Base-by-base conservation (phyloP, 2,888 invertebrate species). In the Arge pagana region DNA sequence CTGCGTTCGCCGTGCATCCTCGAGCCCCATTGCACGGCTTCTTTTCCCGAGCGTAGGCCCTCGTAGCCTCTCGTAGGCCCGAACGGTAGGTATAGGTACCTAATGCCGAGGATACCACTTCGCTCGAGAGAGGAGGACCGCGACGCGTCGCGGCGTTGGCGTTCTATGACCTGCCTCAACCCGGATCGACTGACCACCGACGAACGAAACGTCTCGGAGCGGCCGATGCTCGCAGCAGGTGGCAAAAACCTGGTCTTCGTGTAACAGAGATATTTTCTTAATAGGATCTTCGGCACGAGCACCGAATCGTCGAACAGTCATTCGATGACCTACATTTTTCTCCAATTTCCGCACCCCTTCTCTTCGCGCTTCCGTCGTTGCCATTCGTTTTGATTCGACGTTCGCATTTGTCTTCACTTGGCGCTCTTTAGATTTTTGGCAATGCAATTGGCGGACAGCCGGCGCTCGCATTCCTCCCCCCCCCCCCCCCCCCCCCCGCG, bases 401-500 rank as follows among this genome's bases (percentile, higher is more conserved):
- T n/a, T n/a, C n/a, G n/a, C n/a, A n/a, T n/a, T n/a, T n/a, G n/a
- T n/a, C n/a, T n/a, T n/a, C n/a, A n/a, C n/a, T n/a, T n/a, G n/a
- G n/a, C n/a, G n/a, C n/a, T 8, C 21, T 16, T 36, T 35, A 19
- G 11, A 16, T 23, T 13, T 23, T 15, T 8, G 24, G 19, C 24
- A 11, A 31, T n/a, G 30, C 43, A 30, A 10, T 21, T 31, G 11
- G 13, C 16, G 13, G 43, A n/a, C 8, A 19, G 19, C 21, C n/a
- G 10, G 13, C 13, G n/a, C 10, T 8, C 16, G 11, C 19, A 7
- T 19, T 28, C n/a, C 43, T 42, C 31, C 41, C 48, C 39, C 31
- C 42, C n/a, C 51, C 45, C n/a, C 39, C 50, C 15, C n/a, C 16
- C 15, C 42, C 45, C 26, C 24, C 42, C 28, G 30, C 45, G 52